A percentile compares a stretch with the other conserved stretches of the same genome.
Conservation (phyloP, 92 coral and sea anemone species). For the Zoanthus sansibaricus region DNA sequence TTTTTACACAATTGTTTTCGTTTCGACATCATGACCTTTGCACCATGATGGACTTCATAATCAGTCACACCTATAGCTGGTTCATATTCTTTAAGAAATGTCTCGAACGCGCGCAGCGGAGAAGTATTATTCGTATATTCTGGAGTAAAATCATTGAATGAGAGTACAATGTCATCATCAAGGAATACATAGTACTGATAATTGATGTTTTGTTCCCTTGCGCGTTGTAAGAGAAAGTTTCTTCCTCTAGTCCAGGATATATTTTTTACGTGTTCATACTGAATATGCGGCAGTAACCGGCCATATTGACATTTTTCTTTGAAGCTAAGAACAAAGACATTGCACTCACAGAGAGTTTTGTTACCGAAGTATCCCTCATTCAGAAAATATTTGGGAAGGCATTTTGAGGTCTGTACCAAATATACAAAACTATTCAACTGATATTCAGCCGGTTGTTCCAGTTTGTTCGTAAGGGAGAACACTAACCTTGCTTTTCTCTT, state of each 20-base stretch:
- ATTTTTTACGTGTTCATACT: slow-evolving; percentile 24
- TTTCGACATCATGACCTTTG: slow-evolving; percentile 22
- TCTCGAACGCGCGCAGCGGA: slow-evolving; percentile 49
- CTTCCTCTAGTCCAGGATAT: slow-evolving; percentile 56
- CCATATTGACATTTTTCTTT: slow-evolving; percentile 1
- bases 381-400: slow-evolving; percentile 3
- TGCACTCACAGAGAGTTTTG: slow-evolving; percentile 22
- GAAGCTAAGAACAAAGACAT: slow-evolving; percentile 49
- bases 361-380: background rate
- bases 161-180: slow-evolving; percentile 48
- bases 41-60: slow-evolving; percentile 47
- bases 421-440: background rate
- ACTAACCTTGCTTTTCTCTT: background rate
- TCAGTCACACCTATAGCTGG: slow-evolving; percentile 61
- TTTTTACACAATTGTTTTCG: slow-evolving; percentile 36
- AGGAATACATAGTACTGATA: slow-evolving; percentile 42
- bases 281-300: slow-evolving; percentile 20
- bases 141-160: slow-evolving; percentile 31
- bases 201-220: slow-evolving; percentile 1
- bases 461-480: background rate
- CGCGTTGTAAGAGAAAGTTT: slow-evolving; percentile 37
- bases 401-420: slow-evolving; percentile 10
- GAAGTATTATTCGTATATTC: slow-evolving; percentile 20
- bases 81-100: slow-evolving; percentile 43
- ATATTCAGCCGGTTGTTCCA: background rate